A percentile compares a stretch with the other conserved stretches of the same genome.
Conservation (phyloP, 2,113 vertebrate genomes). For the Spea bombifrons region DNA sequence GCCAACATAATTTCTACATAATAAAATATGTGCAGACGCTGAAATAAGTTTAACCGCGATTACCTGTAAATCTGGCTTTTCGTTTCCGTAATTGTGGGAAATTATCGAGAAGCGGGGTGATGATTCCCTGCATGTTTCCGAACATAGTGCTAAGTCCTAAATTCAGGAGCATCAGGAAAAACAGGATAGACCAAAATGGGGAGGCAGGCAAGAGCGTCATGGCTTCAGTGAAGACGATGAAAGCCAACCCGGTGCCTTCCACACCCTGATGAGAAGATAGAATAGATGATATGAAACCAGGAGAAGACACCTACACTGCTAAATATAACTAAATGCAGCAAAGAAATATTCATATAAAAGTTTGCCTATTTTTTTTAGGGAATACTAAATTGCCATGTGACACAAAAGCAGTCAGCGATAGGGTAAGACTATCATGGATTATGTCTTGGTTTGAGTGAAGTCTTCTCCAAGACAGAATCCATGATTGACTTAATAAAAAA, state of each 20-base stretch:
- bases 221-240: slow-evolving; percentile 75
- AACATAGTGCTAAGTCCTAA: slow-evolving; percentile 72
- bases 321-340: too few relatives aligned
- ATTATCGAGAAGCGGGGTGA: slow-evolving; percentile 73
- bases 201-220: slow-evolving; percentile 72
- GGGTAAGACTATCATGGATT: too few relatives aligned
- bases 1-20: too few relatives aligned
- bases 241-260: slow-evolving; percentile 70
- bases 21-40: too few relatives aligned
- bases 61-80: slow-evolving; percentile 71
- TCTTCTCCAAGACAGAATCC: too few relatives aligned
- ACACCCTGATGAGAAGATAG: slow-evolving; percentile 59
- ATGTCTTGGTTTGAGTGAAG: too few relatives aligned
- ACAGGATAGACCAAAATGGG: slow-evolving; percentile 74
- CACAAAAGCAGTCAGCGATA: too few relatives aligned
- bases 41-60: background rate
- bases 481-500: too few relatives aligned
- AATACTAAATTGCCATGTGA: too few relatives aligned
- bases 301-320: background rate
- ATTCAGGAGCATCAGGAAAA: slow-evolving; percentile 78
- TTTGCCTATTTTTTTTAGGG: too few relatives aligned
- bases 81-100: slow-evolving; percentile 66
- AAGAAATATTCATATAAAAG: too few relatives aligned
- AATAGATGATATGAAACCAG: background rate
- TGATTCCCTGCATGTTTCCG: slow-evolving; percentile 74